Percentiles rank a stretch among this genome's conserved stretches.
phyloP scores from a whole-genome alignment of 2,797 vertebrate species.

The Epinephelus coioides region DNA sequence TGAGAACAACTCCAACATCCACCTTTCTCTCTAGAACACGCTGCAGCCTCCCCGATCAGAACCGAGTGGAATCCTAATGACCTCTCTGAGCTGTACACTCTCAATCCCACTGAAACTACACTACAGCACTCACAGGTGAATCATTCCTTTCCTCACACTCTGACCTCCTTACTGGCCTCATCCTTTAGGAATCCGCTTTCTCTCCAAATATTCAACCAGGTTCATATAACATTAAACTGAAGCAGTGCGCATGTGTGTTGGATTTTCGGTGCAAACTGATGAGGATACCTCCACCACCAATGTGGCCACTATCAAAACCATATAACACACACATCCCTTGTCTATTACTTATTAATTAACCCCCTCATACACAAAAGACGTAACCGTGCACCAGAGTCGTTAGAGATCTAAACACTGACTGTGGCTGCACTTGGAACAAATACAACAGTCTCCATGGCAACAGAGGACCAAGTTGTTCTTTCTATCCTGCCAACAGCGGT shows the following conservation, averaged over 20 bases:
- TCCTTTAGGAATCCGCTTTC: slow-evolving; percentile 37
- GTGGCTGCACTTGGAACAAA: slow-evolving; percentile 54
- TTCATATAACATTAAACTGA: slow-evolving; percentile 19
- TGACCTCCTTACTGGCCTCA: slow-evolving; percentile 17
- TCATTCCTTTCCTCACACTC: slow-evolving; percentile 51
- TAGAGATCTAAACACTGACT: slow-evolving; percentile 57
- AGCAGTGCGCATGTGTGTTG: background rate
- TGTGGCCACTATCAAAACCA: background rate
- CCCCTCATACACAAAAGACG: background rate
- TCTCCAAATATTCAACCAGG: slow-evolving; percentile 33
- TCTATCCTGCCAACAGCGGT: slow-evolving; percentile 59
- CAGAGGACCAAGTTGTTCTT: slow-evolving; percentile 73
- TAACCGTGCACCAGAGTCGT: slow-evolving; percentile 48
- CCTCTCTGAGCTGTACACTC: slow-evolving; percentile 56
- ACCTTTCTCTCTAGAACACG: slow-evolving; percentile 48
- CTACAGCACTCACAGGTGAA: slow-evolving; percentile 48
- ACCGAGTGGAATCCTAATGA: slow-evolving; percentile 68
- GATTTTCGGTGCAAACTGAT: slow-evolving; percentile 7
- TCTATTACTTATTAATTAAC: slow-evolving; percentile 31
- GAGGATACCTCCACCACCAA: background rate
- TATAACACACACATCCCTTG: background rate
- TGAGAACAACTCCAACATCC: slow-evolving; percentile 62
- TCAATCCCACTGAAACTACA: slow-evolving; percentile 60
- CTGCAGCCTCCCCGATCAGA: slow-evolving; percentile 54
- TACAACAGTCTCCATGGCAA: slow-evolving; percentile 82